These are phyloP conservation scores for Limnephilus lunatus DNA, from an alignment of 2,888 invertebrate genomes.

Conservation along the genomic window DNA sequence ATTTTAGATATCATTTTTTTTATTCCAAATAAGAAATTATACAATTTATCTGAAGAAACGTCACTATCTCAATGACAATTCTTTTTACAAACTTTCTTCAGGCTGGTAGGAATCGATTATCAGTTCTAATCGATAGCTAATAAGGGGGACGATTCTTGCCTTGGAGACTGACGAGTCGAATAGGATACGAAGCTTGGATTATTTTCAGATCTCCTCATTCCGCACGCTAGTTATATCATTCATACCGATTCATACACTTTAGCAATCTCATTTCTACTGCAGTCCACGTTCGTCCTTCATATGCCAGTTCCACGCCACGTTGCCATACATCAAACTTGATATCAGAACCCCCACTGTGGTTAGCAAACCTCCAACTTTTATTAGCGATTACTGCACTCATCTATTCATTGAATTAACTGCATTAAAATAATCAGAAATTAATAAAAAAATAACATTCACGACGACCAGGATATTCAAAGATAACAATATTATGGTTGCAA, in stretches of 20 bases:
- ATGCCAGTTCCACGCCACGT: neutral
- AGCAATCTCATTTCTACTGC: neutral
- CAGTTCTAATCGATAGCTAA: too few species aligned
- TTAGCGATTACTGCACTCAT: neutral
- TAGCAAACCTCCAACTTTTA: neutral
- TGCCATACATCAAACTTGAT: neutral
- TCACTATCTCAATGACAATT: too few species aligned
- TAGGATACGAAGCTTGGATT: too few species aligned
- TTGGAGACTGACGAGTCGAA: too few species aligned
- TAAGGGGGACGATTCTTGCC: too few species aligned
- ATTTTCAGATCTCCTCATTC: neutral
- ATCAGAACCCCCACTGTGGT: neutral
- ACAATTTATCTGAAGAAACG: too few species aligned
- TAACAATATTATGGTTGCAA: neutral
- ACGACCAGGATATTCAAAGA: neutral
- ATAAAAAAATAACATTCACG: neutral
- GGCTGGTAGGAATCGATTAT: too few species aligned
- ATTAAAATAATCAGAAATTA: neutral
- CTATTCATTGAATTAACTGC: neutral
- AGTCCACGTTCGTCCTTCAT: neutral
- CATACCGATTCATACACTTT: neutral
- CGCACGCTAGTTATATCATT: neutral
- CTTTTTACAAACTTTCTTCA: too few species aligned
- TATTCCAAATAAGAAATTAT: too few species aligned
- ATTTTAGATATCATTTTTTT: too few species aligned